Conservation (phyloP, 1,140 invertebrate species). For the silkworm (Bombyx mori) region ASM3026992v2 NC_085127.1:11160501-11161000, state of each 20-base stretch:
- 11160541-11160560: slow-evolving; percentile 62
- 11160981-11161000: slow-evolving; percentile 36
- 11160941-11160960: slow-evolving; percentile 32
- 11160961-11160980: slow-evolving; percentile 21
- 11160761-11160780: slow-evolving; percentile 42
- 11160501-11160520: slow-evolving; percentile 65
- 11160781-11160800: slow-evolving; percentile 21
- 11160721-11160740: slow-evolving; percentile 11
- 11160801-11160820: slow-evolving; percentile 27
- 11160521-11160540: slow-evolving; percentile 62
- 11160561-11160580: slow-evolving; percentile 51
- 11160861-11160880: slow-evolving; percentile 21
- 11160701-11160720: slow-evolving; percentile 21
- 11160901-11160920: slow-evolving; percentile 28
- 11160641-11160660: slow-evolving; percentile 22
- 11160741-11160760: slow-evolving; percentile 45
- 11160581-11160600: slow-evolving; percentile 43
- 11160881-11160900: slow-evolving; percentile 27
- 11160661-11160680: slow-evolving; percentile 27
- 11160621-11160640: slow-evolving; percentile 36
- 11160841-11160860: slow-evolving; percentile 23
- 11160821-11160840: slow-evolving; percentile 16
- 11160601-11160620: slow-evolving; percentile 32
- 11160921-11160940: slow-evolving; percentile 38
- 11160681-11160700: slow-evolving; percentile 22